These are phyloP conservation scores for Eilema sororculum DNA, from an alignment of 2,888 invertebrate genomes.

Conservation along the genomic window DNA sequence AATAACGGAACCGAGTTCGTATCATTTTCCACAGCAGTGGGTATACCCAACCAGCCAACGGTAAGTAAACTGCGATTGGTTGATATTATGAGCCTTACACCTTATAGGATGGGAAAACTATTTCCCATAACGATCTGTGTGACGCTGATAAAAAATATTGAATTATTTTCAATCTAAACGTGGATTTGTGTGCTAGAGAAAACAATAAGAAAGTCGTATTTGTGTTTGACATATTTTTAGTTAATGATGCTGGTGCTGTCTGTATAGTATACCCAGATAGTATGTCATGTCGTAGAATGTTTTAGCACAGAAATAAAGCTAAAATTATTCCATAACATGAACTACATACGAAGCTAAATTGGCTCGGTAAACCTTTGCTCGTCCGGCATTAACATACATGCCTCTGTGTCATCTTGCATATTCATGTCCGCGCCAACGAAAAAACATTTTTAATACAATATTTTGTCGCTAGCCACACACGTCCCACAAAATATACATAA, in stretches of 20 bases:
- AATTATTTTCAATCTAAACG: not conserved
- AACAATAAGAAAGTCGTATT: not conserved
- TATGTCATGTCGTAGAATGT: too few relatives aligned
- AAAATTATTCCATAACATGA: not conserved
- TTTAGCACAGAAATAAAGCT: not conserved
- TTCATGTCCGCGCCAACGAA: slow-evolving; percentile 38
- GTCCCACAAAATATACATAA: slow-evolving; percentile 13
- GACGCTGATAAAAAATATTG: slow-evolving; percentile 1
- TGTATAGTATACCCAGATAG: too few relatives aligned
- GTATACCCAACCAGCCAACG: not conserved
- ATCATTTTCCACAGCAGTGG: slow-evolving; percentile 32
- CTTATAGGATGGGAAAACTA: slow-evolving; percentile 12
- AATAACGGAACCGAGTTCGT: slow-evolving; percentile 19
- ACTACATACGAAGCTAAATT: slow-evolving; percentile 16
- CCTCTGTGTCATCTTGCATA: slow-evolving; percentile 41
- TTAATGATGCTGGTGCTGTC: too few relatives aligned
- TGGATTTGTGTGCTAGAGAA: not conserved
- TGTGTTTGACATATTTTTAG: not conserved
- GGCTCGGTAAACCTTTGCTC: slow-evolving; percentile 5
- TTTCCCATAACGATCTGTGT: slow-evolving; percentile 10
- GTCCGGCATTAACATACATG: slow-evolving; percentile 33
- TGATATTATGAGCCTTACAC: slow-evolving; percentile 1
- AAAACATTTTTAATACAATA: slow-evolving; percentile 29
- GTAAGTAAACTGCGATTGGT: slow-evolving; percentile 4
- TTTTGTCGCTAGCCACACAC: slow-evolving; percentile 18